These are phyloP conservation scores for Meleagris gallopavo DNA, from an alignment of 2,113 vertebrate species.

Conservation along the genomic window DNA sequence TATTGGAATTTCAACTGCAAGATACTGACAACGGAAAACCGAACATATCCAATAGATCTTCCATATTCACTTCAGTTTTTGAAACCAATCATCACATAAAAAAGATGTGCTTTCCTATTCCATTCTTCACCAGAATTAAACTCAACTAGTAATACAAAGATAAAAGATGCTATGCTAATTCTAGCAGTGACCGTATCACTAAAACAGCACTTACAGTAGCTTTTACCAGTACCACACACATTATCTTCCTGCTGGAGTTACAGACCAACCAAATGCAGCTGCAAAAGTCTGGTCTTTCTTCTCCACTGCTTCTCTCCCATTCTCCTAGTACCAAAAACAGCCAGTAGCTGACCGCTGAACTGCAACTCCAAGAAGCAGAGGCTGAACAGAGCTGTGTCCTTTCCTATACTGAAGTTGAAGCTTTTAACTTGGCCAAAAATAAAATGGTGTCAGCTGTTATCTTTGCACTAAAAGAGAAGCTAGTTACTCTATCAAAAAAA, in stretches of 20 bases:
- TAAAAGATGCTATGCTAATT: neutral
- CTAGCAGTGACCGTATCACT: neutral
- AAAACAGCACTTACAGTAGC: neutral
- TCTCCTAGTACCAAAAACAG: neutral
- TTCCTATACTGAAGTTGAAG: neutral
- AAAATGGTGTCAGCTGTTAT: fast-evolving
- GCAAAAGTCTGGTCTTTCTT: neutral
- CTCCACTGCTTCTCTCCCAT: neutral
- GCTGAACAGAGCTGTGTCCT: neutral
- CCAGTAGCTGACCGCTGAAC: neutral
- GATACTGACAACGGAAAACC: neutral
- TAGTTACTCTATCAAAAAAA: neutral
- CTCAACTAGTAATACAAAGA: neutral
- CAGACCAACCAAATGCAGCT: neutral
- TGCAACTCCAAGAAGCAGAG: neutral
- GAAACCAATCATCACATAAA: neutral
- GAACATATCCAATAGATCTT: fast-evolving
- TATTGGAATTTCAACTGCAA: neutral
- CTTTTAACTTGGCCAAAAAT: neutral
- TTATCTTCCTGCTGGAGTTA: neutral
- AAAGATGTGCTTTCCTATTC: neutral
- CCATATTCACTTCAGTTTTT: neutral
- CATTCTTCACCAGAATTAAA: neutral
- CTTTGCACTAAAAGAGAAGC: neutral
- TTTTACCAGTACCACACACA: neutral